Base-by-base conservation (phyloP, 2,113 vertebrate genomes). In the Oncorhynchus mykiss region DNA sequence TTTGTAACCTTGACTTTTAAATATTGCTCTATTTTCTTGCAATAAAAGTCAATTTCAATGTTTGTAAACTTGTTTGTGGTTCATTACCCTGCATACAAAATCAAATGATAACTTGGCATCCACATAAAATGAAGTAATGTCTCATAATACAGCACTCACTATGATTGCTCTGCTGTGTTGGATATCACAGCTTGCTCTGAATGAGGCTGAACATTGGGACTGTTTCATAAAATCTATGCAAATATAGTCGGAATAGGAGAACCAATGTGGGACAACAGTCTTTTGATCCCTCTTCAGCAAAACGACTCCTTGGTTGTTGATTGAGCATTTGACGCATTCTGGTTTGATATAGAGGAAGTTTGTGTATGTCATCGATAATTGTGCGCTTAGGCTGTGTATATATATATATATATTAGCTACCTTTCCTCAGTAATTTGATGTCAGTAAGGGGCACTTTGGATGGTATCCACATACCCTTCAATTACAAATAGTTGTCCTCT, bases 41-140 rank as follows among this genome's bases (percentile, higher is more conserved):
- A 74, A 78, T 78, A 78, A 78, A 78, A 69, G 31, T 64, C 24
- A 13, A 76, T 22, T 68, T 31, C 11, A 70, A 62, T 18, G 9
- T 3, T 34, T 49, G 48, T 20, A 3, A 48, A 22, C 3, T 18
- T 72, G 39, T 16, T 20, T 72, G n/a, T 57, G 7, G 6, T 57
- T 57, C 54, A 18, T 57, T 7, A 57, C 54, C 54, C 18, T 20
- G 54, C 20, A 57, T 57, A 57, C 6, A 45, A 3, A 45, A 45
- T 45, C 9, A 45, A 45, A 45, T 45, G 39, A 45, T 9, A 45
- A 45, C 39, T 11, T 45, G 39, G 9, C 39, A 45, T 45, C 2
- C 9, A 45, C 39, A 45, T 18, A 3, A 54, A 16, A 34, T 31
- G 5, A 7, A n/a, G 59, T 6, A 60, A 60, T n/a, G 9, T 62